A percentile compares a stretch with the other conserved stretches of the same genome.
Conservation (phyloP, 2,888 invertebrate genomes). For the Volucella inanis region DNA sequence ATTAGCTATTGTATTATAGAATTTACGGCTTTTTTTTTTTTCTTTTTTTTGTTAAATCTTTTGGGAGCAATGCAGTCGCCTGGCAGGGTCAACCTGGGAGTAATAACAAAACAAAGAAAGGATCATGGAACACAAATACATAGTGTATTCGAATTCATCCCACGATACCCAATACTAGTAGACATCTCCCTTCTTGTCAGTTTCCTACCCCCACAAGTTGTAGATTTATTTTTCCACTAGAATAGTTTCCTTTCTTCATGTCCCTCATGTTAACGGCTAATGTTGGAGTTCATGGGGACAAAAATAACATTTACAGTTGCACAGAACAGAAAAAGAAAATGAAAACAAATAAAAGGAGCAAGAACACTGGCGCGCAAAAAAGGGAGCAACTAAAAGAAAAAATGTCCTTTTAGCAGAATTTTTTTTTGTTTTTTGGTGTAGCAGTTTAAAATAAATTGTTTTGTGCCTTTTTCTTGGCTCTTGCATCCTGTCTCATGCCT, state of each 20-base stretch:
- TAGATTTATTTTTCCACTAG: conserved; percentile 65
- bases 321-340: conserved; percentile 22
- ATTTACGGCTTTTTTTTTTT: background rate
- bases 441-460: conserved; percentile 74
- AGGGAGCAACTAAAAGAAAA: conserved; percentile 33
- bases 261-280: conserved; percentile 71
- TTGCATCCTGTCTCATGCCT: background rate
- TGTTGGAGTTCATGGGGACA: conserved; percentile 70
- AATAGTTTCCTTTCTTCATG: conserved; percentile 65
- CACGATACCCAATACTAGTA: background rate
- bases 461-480: conserved; percentile 53
- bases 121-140: conserved; percentile 11
- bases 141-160: background rate
- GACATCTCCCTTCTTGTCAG: background rate
- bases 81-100: conserved; percentile 33
- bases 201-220: conserved; percentile 24
- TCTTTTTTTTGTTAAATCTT: background rate
- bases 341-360: background rate
- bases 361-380: conserved; percentile 4
- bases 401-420: conserved; percentile 60
- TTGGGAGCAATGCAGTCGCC: conserved; percentile 19
- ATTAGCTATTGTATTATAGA: no score
- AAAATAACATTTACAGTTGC: conserved; percentile 64
- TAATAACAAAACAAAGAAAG: conserved; percentile 37
- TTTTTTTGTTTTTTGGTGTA: conserved; percentile 55